A percentile compares a stretch with the other conserved stretches of the same genome.
phyloP scores from a whole-genome alignment of 2,113 vertebrate species.

The Pachypanchax playfairii region DNA sequence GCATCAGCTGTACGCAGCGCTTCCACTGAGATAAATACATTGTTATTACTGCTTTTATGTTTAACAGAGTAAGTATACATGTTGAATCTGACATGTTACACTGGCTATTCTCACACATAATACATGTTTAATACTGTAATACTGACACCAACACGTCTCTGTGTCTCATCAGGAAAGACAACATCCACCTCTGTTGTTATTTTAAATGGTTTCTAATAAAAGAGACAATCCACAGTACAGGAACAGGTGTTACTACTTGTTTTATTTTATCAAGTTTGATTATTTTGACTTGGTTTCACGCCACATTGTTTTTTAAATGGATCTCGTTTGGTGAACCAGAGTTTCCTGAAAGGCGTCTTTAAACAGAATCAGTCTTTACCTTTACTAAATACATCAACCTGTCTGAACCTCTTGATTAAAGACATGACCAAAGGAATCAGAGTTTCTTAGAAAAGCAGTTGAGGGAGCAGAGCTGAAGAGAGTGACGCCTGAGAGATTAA shows the following conservation, averaged over 20 bases:
- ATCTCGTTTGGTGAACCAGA: background rate
- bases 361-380: slow-evolving; percentile 41
- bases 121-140: too few relatives aligned
- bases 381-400: slow-evolving; percentile 58
- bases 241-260: background rate
- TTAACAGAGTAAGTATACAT: background rate
- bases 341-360: too few relatives aligned
- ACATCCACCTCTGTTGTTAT: background rate
- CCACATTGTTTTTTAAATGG: too few relatives aligned
- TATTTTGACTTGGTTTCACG: too few relatives aligned
- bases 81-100: background rate
- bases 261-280: too few relatives aligned
- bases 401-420: slow-evolving; percentile 57
- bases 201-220: background rate
- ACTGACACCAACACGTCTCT: background rate
- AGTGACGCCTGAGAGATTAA: slow-evolving; percentile 47
- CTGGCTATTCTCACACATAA: background rate
- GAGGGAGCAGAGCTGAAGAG: background rate
- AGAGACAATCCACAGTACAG: slow-evolving; percentile 1
- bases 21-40: background rate
- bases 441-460: slow-evolving; percentile 42
- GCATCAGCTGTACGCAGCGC: background rate
- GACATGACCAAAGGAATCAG: slow-evolving; percentile 22
- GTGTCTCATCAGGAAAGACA: background rate
- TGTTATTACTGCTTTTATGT: background rate